phyloP scores from a whole-genome alignment of 2,888 invertebrate genomes.

The Teleiodes luculella region DNA sequence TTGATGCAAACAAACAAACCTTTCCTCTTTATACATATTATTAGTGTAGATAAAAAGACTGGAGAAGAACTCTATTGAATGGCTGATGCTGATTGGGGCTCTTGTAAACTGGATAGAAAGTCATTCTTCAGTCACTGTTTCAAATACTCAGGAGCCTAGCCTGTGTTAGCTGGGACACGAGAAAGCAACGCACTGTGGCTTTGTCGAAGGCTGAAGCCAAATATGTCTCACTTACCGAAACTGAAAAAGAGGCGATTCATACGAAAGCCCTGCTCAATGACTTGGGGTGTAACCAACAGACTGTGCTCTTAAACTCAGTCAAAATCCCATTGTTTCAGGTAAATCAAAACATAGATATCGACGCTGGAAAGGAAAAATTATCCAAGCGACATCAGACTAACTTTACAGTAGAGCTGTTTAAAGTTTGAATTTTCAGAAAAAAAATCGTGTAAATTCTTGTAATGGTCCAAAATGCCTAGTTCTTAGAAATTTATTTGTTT shows the following conservation, averaged over 20 bases:
- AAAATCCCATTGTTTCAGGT: constrained; percentile 1
- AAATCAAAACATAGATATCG: not conserved
- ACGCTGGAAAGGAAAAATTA: no score
- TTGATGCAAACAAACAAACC: no score
- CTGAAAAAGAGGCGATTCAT: constrained; percentile 24
- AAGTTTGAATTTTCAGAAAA: no score
- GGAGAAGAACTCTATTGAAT: not conserved
- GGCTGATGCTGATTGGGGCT: constrained; percentile 24
- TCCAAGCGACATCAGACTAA: no score
- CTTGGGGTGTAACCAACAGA: not conserved
- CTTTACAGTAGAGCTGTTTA: no score
- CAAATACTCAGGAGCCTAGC: constrained; percentile 15
- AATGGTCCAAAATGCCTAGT: no score
- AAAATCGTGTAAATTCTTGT: no score
- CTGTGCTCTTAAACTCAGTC: not conserved
- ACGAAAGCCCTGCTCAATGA: not conserved
- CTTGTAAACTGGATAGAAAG: constrained; percentile 17
- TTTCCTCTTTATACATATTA: no score
- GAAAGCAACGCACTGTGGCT: constrained; percentile 28
- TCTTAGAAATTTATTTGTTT: no score
- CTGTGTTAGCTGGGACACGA: constrained; percentile 23
- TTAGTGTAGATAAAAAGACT: no score
- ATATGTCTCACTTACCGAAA: constrained; percentile 23
- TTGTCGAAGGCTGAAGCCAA: constrained; percentile 27
- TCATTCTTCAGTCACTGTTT: constrained; percentile 28